Conservation (phyloP, 2,113 vertebrate genomes). For the Chionomys nivalis region DNA sequence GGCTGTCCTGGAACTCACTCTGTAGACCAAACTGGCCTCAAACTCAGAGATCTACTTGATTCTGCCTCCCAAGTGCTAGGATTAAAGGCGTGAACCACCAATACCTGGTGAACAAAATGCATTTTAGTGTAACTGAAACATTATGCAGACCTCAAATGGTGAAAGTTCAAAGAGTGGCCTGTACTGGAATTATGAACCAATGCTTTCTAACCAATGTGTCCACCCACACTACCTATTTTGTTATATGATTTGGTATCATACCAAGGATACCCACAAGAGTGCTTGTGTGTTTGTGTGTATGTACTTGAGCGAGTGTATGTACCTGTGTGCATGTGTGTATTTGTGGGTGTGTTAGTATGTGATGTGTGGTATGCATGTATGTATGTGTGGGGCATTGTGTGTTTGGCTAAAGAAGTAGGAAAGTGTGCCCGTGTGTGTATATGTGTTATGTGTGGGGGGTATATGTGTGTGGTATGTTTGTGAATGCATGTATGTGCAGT, state of each 20-base stretch:
- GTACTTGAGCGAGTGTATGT: not conserved
- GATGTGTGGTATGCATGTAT: not conserved
- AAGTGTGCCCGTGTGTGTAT: not conserved
- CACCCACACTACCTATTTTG: not conserved
- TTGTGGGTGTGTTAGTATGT: not conserved
- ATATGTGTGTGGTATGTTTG: not conserved
- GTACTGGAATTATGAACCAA: not conserved
- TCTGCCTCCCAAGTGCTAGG: too few relatives aligned
- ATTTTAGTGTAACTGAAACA: constrained; percentile 44
- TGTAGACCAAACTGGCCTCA: too few relatives aligned
- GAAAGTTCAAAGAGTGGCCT: not conserved
- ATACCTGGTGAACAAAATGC: not conserved
- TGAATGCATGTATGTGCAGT: not conserved
- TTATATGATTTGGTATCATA: not conserved
- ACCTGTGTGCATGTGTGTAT: not conserved
- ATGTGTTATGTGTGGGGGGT: not conserved
- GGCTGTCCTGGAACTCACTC: too few relatives aligned
- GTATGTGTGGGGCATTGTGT: not conserved
- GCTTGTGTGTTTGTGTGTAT: not conserved
- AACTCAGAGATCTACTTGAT: too few relatives aligned
- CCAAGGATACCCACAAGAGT: not conserved
- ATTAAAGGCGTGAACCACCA: too few relatives aligned
- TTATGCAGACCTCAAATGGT: not conserved
- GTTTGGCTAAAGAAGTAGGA: not conserved
- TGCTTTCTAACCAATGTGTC: not conserved